These are phyloP conservation scores for Crotalus helleri DNA, from an alignment of 2,113 vertebrate genomes.

Conservation along the genomic window DNA sequence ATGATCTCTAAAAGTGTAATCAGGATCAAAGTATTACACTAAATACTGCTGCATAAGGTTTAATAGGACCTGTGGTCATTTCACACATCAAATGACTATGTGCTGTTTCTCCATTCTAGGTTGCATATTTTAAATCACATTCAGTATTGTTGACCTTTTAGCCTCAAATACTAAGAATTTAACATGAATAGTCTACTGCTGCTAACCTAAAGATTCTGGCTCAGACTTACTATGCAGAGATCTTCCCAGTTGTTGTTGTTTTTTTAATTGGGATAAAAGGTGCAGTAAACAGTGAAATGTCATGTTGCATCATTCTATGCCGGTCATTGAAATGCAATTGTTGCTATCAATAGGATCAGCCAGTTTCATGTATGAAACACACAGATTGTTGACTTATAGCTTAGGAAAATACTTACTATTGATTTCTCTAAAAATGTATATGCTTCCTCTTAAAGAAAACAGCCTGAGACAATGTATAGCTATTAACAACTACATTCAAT, in stretches of 20 bases:
- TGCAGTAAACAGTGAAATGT: neutral
- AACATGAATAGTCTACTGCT: slow-evolving; percentile 65
- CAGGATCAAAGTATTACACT: slow-evolving; percentile 47
- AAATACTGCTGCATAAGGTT: slow-evolving; percentile 53
- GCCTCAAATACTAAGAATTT: slow-evolving; percentile 61
- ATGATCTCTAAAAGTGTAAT: slow-evolving; percentile 50
- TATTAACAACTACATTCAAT: neutral
- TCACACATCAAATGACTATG: slow-evolving; percentile 62
- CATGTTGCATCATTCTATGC: neutral
- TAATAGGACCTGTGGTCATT: slow-evolving; percentile 64
- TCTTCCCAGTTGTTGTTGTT: slow-evolving; percentile 51
- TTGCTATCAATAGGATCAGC: neutral
- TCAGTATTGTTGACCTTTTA: slow-evolving; percentile 69
- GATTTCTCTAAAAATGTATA: neutral
- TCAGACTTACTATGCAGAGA: slow-evolving; percentile 61
- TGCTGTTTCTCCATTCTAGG: slow-evolving; percentile 56
- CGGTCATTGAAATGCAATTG: neutral
- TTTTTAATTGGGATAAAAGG: slow-evolving; percentile 33
- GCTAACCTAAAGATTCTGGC: slow-evolving; percentile 67
- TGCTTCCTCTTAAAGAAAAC: neutral
- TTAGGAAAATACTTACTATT: neutral
- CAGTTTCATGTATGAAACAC: neutral
- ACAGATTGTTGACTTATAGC: neutral
- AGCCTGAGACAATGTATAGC: neutral
- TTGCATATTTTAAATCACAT: slow-evolving; percentile 71